Base-by-base conservation (phyloP, 2,797 vertebrate species). In the Scyliorhinus canicula region DNA sequence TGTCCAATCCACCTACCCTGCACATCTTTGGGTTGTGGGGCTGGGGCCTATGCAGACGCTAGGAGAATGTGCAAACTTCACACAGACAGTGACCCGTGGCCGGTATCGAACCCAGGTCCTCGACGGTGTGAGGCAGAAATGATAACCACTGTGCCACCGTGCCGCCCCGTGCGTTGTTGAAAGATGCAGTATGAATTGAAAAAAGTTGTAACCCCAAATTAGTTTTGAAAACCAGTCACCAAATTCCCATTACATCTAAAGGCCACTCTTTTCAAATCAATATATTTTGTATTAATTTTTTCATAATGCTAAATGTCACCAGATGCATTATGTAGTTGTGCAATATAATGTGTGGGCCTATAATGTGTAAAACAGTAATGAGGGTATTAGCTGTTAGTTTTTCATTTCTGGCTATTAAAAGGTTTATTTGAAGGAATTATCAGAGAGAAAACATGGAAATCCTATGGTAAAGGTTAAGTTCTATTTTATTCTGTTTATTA, bases 381-480 rank as follows among this genome's bases (percentile, higher is more conserved):
- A 96, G 96, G 95, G 96, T 96, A 97, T 95, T 52, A 93, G 97
- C 97, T 97, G 97, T 97, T 97, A 96, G 96, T 96, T 97, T 97
- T 97, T 97, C 96, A 97, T 97, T 95, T 95, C 96, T 96, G 96
- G 96, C 96, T 97, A 96, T 97, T 97, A 95, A 96, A 96, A 97
- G 96, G 96, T 96, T 97, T 96, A 96, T 97, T 97, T 96, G 96
- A 96, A 95, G 96, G 96, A 95, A 95, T 96, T 95, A 96, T 97
- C 96, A 96, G 97, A 79, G 7, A 95, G 95, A 96, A 96, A 96
- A 82, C 95, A 96, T 95, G 96, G 95, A 97, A 98, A 98, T 98
- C 97, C 98, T 96, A 97, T 97, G 97, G 98, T 98, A 98, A 97
- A 98, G 98, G 97, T 98, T 98, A 98, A 97, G 97, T 96, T 97